Conservation (phyloP, 2,113 vertebrate genomes). For the Nesogale talazaci region DNA sequence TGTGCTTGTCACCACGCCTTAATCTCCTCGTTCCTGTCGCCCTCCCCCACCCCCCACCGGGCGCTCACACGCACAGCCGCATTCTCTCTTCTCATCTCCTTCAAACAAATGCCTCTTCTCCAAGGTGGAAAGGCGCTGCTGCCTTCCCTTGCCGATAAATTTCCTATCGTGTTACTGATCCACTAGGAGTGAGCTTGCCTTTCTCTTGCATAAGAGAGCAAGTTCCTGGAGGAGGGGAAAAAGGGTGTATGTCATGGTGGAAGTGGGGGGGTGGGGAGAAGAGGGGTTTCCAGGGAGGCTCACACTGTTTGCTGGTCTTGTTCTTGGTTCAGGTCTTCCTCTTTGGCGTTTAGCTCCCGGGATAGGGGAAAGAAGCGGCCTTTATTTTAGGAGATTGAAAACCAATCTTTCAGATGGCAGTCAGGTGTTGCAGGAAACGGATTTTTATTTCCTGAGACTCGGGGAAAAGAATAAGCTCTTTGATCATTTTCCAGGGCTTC, state of each 20-base stretch:
- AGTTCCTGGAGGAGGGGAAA: constrained; percentile 43
- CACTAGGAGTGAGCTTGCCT: constrained; percentile 41
- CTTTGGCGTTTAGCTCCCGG: constrained; percentile 61
- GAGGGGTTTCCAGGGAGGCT: too few species aligned
- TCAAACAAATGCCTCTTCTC: constrained; percentile 61
- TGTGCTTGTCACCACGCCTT: constrained; percentile 67
- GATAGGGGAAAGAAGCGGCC: constrained; percentile 25
- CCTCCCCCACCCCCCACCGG: background rate
- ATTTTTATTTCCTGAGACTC: background rate
- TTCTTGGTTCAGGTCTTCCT: too few species aligned
- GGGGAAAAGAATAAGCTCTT: background rate
- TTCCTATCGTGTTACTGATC: constrained; percentile 71
- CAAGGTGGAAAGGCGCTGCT: background rate
- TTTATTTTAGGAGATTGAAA: constrained; percentile 37
- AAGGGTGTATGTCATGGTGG: too few species aligned
- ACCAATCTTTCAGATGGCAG: background rate
- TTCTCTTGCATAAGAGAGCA: constrained; percentile 76
- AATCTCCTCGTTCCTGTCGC: constrained; percentile 33
- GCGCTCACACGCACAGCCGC: background rate
- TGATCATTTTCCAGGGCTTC: background rate
- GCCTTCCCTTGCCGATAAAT: constrained; percentile 48
- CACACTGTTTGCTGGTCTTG: too few species aligned
- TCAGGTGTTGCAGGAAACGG: background rate
- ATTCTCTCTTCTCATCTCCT: constrained; percentile 50
- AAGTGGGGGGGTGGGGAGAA: too few species aligned